These are phyloP conservation scores for Diloba caeruleocephala DNA, from an alignment of 2,888 invertebrate genomes.

Conservation along the genomic window DNA sequence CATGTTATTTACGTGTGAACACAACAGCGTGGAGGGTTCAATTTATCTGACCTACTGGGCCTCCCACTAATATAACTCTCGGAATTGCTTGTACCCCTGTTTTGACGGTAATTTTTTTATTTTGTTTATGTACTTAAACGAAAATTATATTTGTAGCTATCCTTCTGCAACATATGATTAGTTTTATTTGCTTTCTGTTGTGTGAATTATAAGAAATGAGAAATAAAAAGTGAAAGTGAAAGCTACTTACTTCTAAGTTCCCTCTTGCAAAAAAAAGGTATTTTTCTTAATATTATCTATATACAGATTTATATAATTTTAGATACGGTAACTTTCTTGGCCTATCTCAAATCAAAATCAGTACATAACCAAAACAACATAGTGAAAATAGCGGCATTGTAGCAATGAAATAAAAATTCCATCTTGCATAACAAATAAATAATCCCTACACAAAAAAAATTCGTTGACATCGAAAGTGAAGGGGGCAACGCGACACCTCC, in stretches of 20 bases:
- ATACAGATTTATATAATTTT: too few species aligned
- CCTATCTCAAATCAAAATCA: conserved; percentile 14
- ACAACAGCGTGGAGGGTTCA: conserved; percentile 86
- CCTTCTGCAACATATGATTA: not conserved
- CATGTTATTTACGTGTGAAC: conserved; percentile 89
- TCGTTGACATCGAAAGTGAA: conserved; percentile 67
- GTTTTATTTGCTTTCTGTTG: conserved; percentile 2
- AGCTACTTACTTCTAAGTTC: not conserved
- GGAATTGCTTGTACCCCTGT: conserved; percentile 77
- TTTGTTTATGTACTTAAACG: conserved; percentile 40
- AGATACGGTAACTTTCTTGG: conserved; percentile 1
- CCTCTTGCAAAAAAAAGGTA: not conserved
- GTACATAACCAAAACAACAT: conserved; percentile 1
- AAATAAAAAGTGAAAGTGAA: not conserved
- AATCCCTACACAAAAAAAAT: conserved; percentile 55
- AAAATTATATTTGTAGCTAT: conserved; percentile 9
- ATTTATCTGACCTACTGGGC: conserved; percentile 89
- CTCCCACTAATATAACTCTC: conserved; percentile 85
- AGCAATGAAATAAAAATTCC: conserved; percentile 49
- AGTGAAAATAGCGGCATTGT: conserved; percentile 17
- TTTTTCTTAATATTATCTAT: too few species aligned
- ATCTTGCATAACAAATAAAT: conserved; percentile 56
- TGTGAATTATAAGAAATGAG: too few species aligned
- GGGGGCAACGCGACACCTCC: conserved; percentile 61
- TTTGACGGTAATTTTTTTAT: conserved; percentile 64